phyloP scores from a whole-genome alignment of 53 echinoderm and acorn worm species.

The Echinometra lucunter region DNA sequence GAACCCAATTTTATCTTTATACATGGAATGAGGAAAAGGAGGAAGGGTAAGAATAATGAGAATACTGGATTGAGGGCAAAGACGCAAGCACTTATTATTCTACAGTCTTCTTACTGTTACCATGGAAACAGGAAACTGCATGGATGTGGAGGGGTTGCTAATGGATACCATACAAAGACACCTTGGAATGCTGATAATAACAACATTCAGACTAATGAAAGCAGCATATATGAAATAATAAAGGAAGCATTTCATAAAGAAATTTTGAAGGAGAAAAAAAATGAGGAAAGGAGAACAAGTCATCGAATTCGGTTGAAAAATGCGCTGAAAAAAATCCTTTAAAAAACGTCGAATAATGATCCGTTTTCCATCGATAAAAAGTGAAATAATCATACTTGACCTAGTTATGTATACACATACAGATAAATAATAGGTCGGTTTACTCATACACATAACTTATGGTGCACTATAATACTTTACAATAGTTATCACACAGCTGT shows the following conservation, averaged over 20 bases:
- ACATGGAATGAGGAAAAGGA: not conserved
- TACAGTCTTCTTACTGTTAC: not conserved
- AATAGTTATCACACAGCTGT: not conserved
- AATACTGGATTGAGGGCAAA: constrained; percentile 21
- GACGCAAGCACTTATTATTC: constrained; percentile 1
- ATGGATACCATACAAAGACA: constrained; percentile 10
- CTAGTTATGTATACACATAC: not conserved
- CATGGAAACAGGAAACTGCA: constrained; percentile 38
- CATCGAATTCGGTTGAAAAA: not conserved
- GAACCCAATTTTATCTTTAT: not conserved
- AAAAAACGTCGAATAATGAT: not conserved
- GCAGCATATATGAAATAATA: constrained; percentile 8
- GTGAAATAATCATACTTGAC: not conserved
- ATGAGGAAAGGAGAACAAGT: not conserved
- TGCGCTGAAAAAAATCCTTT: not conserved
- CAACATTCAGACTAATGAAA: constrained; percentile 29
- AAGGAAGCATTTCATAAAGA: not conserved
- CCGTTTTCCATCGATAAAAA: not conserved
- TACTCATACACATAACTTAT: not conserved
- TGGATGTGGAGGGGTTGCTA: constrained; percentile 20
- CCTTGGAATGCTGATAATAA: constrained; percentile 20
- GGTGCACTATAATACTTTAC: not conserved
- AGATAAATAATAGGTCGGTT: not conserved
- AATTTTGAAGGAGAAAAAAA: no score
- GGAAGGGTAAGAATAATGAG: not conserved